A percentile compares a stretch with the other conserved stretches of the same genome.
These are phyloP conservation scores for Antrozous pallidus DNA, from an alignment of 2,797 vertebrate species.

Conservation along the genomic window DNA sequence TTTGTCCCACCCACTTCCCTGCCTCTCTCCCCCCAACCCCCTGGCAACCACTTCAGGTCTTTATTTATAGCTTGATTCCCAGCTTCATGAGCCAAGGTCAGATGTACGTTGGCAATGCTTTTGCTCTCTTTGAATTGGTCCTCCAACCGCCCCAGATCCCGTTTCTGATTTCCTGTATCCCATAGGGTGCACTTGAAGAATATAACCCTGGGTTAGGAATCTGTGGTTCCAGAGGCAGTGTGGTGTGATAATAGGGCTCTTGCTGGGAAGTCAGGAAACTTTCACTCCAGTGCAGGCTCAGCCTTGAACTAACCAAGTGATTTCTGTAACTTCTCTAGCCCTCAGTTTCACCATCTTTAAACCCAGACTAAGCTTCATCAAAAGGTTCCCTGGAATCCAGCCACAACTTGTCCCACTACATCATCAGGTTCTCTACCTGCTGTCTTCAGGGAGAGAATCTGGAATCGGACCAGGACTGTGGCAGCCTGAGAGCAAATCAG, in stretches of 20 bases:
- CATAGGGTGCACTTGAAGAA: neutral
- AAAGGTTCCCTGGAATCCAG: neutral
- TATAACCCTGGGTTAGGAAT: neutral
- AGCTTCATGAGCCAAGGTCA: neutral
- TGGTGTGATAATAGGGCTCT: neutral
- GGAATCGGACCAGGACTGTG: neutral
- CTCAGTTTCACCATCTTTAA: neutral
- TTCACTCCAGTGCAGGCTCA: neutral
- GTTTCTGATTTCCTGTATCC: neutral
- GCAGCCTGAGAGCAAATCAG: neutral
- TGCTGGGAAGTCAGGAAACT: neutral
- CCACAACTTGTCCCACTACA: neutral
- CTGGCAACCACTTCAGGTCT: neutral
- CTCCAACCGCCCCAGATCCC: neutral
- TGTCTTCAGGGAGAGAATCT: neutral
- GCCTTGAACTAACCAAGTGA: neutral
- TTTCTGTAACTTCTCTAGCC: neutral
- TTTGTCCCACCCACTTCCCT: neutral
- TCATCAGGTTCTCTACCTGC: neutral
- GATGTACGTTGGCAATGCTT: neutral
- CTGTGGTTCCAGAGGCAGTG: neutral
- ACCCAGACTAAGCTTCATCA: neutral
- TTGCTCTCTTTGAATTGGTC: neutral
- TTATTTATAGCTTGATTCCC: neutral
- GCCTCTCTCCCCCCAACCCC: neutral